phyloP scores from a whole-genome alignment of 2,113 vertebrate genomes.

The Trichechus manatus region DNA sequence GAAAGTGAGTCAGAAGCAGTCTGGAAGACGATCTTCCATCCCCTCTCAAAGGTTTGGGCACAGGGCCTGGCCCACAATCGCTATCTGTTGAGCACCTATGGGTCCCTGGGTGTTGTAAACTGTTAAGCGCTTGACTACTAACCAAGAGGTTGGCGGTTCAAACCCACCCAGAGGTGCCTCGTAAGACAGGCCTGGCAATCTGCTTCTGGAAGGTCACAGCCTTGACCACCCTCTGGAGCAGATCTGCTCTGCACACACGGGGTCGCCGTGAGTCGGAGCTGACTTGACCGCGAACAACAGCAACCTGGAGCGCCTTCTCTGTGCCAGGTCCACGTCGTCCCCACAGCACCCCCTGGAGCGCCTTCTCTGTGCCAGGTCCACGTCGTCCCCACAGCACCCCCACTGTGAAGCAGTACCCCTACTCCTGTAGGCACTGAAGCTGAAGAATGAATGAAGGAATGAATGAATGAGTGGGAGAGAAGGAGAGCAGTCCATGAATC shows the following conservation, averaged over 20 bases:
- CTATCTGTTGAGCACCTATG: not conserved
- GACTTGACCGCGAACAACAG: not conserved
- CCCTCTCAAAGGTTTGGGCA: not conserved
- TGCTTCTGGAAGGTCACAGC: not conserved
- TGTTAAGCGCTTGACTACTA: not conserved
- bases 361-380: too few species aligned
- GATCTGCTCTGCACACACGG: not conserved
- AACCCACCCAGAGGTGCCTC: not conserved
- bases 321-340: not conserved
- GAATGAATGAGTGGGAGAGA: not conserved
- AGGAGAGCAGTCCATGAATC: accelerated
- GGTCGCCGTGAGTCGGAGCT: not conserved
- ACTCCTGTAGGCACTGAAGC: not conserved
- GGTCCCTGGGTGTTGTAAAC: not conserved
- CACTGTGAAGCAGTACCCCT: not conserved
- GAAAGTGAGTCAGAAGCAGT: not conserved
- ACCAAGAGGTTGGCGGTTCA: not conserved
- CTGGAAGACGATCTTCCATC: not conserved
- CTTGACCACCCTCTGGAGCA: not conserved
- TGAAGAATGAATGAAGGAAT: not conserved
- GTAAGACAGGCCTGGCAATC: not conserved
- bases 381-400: not conserved
- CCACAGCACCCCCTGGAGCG: not conserved
- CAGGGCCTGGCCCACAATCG: not conserved
- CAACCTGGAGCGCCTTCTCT: not conserved